Percentiles rank a stretch among this genome's conserved stretches.
phyloP scores from a whole-genome alignment of 2,888 invertebrate genomes.

The Cataglyphis rosenhaueri region DNA sequence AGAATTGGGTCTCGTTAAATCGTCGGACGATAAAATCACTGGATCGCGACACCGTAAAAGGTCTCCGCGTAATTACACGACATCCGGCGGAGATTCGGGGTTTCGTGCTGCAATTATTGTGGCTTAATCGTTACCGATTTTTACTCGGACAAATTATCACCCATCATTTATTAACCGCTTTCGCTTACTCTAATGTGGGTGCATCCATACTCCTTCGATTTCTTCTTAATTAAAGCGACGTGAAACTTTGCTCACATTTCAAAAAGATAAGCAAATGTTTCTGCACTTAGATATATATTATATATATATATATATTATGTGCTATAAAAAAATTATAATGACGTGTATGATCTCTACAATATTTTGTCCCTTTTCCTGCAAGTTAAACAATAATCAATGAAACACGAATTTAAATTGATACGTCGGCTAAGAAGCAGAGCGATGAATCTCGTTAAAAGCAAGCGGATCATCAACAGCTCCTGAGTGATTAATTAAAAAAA shows the following conservation, averaged over 20 bases:
- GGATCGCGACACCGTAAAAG: slow-evolving; percentile 53
- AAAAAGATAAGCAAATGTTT: neutral
- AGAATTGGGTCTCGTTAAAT: slow-evolving; percentile 58
- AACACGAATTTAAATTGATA: slow-evolving; percentile 27
- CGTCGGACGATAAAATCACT: slow-evolving; percentile 62
- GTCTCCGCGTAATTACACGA: slow-evolving; percentile 54
- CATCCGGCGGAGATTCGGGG: slow-evolving; percentile 51
- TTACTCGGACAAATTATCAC: slow-evolving; percentile 15
- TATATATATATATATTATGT: neutral
- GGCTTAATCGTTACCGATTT: slow-evolving; percentile 31
- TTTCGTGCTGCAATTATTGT: slow-evolving; percentile 51
- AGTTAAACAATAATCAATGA: slow-evolving; percentile 4
- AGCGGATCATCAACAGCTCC: neutral
- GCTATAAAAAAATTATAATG: neutral
- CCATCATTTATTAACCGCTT: slow-evolving; percentile 15
- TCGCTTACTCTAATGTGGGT: neutral
- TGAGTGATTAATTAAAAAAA: slow-evolving; percentile 28
- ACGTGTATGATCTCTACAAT: neutral
- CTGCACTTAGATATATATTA: neutral
- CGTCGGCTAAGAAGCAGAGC: neutral
- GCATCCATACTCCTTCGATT: neutral
- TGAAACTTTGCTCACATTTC: neutral
- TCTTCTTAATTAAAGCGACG: neutral
- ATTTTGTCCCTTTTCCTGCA: neutral
- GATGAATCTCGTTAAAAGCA: slow-evolving; percentile 9